Evolutionary conservation across 2,888 invertebrate genomes (phyloP).

Genomic region (Brachypterus glaber): DNA sequence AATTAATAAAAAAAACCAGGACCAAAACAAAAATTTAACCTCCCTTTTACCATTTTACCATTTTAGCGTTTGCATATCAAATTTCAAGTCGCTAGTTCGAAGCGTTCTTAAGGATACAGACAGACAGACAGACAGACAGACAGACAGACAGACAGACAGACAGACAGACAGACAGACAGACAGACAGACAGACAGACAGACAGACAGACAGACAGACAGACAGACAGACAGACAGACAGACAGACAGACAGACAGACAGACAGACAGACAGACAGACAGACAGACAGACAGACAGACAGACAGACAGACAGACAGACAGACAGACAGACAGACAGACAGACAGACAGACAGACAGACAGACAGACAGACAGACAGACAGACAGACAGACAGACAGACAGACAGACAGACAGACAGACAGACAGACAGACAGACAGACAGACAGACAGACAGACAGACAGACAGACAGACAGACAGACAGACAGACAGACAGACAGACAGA

Average conservation of each 20-base stretch:
- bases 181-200: conserved; percentile 14
- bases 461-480: conserved; percentile 14
- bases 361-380: conserved; percentile 14
- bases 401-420: conserved; percentile 14
- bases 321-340: conserved; percentile 15
- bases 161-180: conserved; percentile 14
- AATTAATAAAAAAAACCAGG: no score
- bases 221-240: conserved; percentile 14
- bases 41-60: not conserved
- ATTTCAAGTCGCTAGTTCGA: no score
- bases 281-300: conserved; percentile 15
- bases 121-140: conserved; percentile 15
- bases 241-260: conserved; percentile 14
- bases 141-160: conserved; percentile 15
- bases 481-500: conserved; percentile 15
- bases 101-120: no score
- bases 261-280: conserved; percentile 14
- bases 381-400: conserved; percentile 14
- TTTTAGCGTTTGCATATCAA: not conserved
- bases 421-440: conserved; percentile 14
- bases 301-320: conserved; percentile 15
- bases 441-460: conserved; percentile 15
- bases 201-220: conserved; percentile 13
- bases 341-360: conserved; percentile 15
- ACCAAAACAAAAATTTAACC: no score